Percentiles rank a stretch among this genome's conserved stretches.
Conservation (phyloP, 2,888 invertebrate species). For the Rhagonycha fulva region DNA sequence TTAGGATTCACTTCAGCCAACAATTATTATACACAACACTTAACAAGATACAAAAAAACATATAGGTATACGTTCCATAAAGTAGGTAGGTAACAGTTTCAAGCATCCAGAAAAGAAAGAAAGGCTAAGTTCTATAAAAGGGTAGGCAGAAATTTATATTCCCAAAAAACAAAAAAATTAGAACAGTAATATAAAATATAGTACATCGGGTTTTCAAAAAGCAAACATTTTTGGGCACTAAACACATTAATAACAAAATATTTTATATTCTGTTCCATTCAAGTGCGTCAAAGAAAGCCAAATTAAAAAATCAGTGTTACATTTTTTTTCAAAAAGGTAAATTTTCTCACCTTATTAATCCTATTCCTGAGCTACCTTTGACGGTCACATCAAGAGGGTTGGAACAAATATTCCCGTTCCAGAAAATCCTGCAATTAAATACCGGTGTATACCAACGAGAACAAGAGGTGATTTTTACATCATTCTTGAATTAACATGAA, state of each 20-base stretch:
- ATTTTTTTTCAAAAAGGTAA: not conserved
- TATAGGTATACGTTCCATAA: not conserved
- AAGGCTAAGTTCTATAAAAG: not conserved
- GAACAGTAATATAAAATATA: not conserved
- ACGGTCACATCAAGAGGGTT: conserved; percentile 4
- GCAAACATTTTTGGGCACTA: not conserved
- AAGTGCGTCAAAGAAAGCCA: conserved; percentile 4
- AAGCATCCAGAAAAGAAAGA: not conserved
- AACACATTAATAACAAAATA: not conserved
- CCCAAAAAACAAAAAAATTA: not conserved
- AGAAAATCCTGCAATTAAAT: conserved; percentile 2
- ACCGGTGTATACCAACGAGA: not conserved
- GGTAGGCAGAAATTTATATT: not conserved
- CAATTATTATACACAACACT: not conserved
- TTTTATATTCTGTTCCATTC: not conserved
- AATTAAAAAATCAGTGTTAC: conserved; percentile 1
- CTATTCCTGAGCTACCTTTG: conserved; percentile 3
- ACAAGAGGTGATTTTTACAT: not conserved
- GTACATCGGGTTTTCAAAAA: not conserved
- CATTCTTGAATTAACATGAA: not conserved
- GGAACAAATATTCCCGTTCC: conserved; percentile 3
- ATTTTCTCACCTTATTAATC: conserved; percentile 3
- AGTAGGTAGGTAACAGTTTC: not conserved
- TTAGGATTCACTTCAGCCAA: not conserved
- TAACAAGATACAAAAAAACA: not conserved